phyloP scores from a whole-genome alignment of 2,113 vertebrate genomes.

The Macaca fascicularis region T2T-MFA8v1.1 NC_088375.1:79899001-79899500 shows the following conservation, averaged over 20 bases:
- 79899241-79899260: neutral
- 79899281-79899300: neutral
- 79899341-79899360: neutral
- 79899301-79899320: neutral
- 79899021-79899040: neutral
- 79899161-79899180: neutral
- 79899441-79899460: neutral
- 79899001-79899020: neutral
- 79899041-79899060: neutral
- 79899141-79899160: constrained; percentile 12
- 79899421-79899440: neutral
- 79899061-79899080: neutral
- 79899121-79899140: neutral
- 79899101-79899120: neutral
- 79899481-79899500: neutral
- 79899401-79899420: neutral
- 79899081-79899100: neutral
- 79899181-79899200: neutral
- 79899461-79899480: constrained; percentile 12
- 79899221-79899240: neutral
- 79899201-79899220: neutral
- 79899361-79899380: neutral
- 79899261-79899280: neutral
- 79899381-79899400: neutral
- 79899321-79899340: neutral